Evolutionary conservation across 2,888 invertebrate species (phyloP), one percentile per base, ranked within the genome.

Genomic region (Keiferia lycopersicella): DNA sequence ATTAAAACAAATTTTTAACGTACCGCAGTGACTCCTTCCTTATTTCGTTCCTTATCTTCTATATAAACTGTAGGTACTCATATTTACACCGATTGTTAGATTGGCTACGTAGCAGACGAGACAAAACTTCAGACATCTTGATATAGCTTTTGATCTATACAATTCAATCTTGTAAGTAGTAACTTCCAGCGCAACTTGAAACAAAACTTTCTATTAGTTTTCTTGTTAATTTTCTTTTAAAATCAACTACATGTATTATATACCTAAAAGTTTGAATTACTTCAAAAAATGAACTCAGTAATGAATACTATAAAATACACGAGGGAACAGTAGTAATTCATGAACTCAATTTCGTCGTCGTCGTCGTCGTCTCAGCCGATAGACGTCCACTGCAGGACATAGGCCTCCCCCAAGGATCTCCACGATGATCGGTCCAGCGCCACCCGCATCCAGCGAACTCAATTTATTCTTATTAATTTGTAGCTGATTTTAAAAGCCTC

Each of bases 41-140:
- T 51, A 51, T 51, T 22, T 22, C 51, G 39, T 58, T 18, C 38
- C 34, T 59, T 45, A 41, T 22, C 16, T 58, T 34, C 34, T 38
- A 18, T 45, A 58, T 38, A 58, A 34, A 51, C 51, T 51, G 51
- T 58, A 58, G 38, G 38, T 58, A 58, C 58, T n/a, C n/a, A n/a
- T n/a, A n/a, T n/a, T n/a, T n/a, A 58, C 16, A 38, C 11, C 18
- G 58, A 30, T 58, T 11, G 20, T 51, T 22, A 34, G 58, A 58
- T 58, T 58, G 58, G 58, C 58, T 16, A 16, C 58, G 38, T 38
- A 58, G 38, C 58, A 58, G 58, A 58, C 39, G 26, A 6, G 26
- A 26, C 26, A n/a, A n/a, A n/a, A n/a, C 26, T 26, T 26, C 26
- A 26, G 26, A 4, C 26, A 26, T 18, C 51, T 10, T 20, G 20